These are phyloP conservation scores for Phania funesta DNA, from an alignment of 2,888 invertebrate genomes.

Conservation along the genomic window DNA sequence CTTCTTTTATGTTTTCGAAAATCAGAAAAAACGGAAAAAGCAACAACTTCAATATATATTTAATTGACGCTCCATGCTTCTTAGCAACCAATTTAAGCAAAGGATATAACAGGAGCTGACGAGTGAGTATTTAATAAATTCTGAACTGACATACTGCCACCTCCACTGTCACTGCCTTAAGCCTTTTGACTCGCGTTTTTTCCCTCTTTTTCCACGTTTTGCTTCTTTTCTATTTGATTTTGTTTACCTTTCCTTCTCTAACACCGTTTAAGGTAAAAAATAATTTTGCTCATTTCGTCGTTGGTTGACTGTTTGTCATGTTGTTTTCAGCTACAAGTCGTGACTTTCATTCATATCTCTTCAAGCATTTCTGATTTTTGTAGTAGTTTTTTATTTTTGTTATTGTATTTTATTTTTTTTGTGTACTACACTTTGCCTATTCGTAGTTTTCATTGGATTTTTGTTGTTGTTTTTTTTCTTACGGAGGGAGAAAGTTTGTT, in stretches of 20 bases:
- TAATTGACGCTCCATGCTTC: no score
- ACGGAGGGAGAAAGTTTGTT: conserved; percentile 75
- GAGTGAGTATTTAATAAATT: not conserved
- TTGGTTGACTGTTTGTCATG: conserved; percentile 49
- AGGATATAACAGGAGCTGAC: conserved; percentile 14
- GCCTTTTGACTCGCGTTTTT: conserved; percentile 58
- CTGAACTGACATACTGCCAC: not conserved
- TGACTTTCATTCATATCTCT: conserved; percentile 73
- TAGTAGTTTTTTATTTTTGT: conserved; percentile 20
- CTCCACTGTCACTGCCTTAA: not conserved
- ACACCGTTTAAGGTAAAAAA: conserved; percentile 66
- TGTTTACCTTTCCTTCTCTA: conserved; percentile 43
- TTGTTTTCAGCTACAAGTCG: conserved; percentile 61
- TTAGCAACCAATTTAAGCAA: no score
- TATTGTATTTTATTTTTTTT: conserved; percentile 14
- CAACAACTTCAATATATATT: no score
- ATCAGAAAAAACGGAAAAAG: no score
- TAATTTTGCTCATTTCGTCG: conserved; percentile 42
- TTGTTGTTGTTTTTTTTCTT: conserved; percentile 31
- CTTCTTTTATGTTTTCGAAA: no score
- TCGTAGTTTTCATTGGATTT: conserved; percentile 70
- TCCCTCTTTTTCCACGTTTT: conserved; percentile 57
- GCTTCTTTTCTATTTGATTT: conserved; percentile 44
- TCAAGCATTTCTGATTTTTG: conserved; percentile 33
- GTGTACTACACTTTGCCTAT: conserved; percentile 67